phyloP scores from a whole-genome alignment of 2,113 vertebrate species.

The Notothenia rossii region DNA sequence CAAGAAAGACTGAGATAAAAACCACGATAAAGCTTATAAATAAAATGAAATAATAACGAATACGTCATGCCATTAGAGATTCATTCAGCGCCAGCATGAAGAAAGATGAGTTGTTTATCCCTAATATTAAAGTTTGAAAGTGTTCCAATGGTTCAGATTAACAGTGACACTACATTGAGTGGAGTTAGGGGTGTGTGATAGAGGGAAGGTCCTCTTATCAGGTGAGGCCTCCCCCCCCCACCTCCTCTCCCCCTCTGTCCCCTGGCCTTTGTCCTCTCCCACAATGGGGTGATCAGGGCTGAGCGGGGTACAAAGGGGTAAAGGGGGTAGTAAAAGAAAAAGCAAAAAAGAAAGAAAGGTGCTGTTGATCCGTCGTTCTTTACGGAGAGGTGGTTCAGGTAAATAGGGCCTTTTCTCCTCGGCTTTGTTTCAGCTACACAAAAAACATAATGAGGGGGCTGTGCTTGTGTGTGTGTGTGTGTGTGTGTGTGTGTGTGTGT shows the following conservation, averaged over 20 bases:
- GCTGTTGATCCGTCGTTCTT: constrained; percentile 74
- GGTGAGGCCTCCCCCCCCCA: constrained; percentile 57
- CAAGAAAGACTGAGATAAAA: no score
- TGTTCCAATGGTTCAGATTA: background rate
- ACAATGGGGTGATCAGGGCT: constrained; percentile 74
- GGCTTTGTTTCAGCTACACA: constrained; percentile 63
- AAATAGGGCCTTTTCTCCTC: constrained; percentile 65
- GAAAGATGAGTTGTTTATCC: background rate
- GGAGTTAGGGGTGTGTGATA: background rate
- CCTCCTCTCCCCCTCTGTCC: constrained; percentile 61
- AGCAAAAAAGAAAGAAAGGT: constrained; percentile 58
- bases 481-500: background rate
- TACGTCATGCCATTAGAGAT: no score
- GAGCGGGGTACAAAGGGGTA: constrained; percentile 38
- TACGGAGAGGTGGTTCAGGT: constrained; percentile 77
- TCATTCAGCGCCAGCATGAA: no score
- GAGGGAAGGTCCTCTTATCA: constrained; percentile 71
- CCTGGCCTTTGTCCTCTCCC: constrained; percentile 70
- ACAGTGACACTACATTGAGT: constrained; percentile 1
- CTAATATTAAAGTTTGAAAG: background rate
- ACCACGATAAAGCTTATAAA: no score
- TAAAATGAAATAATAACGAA: no score
- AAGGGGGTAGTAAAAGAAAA: constrained; percentile 63
- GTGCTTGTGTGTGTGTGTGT: constrained; percentile 56
- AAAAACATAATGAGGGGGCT: constrained; percentile 66